A percentile compares a stretch with the other conserved stretches of the same genome.
These are phyloP conservation scores for Drosophila murphyi DNA, from an alignment of 1,140 invertebrate species.

Conservation along the genomic window DNA sequence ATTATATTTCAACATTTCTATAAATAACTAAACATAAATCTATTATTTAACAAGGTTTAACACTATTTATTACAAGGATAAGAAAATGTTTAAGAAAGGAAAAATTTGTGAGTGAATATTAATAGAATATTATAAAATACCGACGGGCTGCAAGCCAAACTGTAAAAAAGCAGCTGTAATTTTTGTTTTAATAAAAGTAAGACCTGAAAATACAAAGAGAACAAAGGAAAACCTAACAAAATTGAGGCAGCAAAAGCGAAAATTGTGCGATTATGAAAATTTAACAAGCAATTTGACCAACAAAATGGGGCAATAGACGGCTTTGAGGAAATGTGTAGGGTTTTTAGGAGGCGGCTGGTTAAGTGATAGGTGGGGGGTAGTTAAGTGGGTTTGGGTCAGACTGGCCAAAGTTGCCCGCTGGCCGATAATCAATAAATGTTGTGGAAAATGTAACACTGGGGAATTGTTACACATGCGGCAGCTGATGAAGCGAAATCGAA, in stretches of 20 bases:
- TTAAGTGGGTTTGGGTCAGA: background rate
- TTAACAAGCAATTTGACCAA: slow-evolving; percentile 74
- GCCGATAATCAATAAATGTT: slow-evolving; percentile 78
- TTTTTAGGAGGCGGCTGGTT: slow-evolving; percentile 1
- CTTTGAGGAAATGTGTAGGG: background rate
- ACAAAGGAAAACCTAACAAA: slow-evolving; percentile 33
- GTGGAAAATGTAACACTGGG: slow-evolving; percentile 68
- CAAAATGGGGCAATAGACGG: slow-evolving; percentile 24
- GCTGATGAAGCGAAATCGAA: slow-evolving; percentile 63
- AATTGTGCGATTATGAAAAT: slow-evolving; percentile 70
- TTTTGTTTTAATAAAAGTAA: no score
- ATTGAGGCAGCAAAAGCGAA: slow-evolving; percentile 48
- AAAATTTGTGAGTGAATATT: no score
- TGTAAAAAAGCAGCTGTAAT: no score
- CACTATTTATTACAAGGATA: no score
- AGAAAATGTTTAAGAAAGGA: no score
- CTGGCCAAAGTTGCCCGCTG: slow-evolving; percentile 20
- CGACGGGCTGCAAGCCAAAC: no score
- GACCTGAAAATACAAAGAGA: slow-evolving; percentile 31
- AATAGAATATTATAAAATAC: no score
- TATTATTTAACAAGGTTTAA: no score
- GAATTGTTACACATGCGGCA: slow-evolving; percentile 69
- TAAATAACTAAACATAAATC: no score
- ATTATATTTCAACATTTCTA: no score
- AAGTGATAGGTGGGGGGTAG: background rate